Percentiles rank a stretch among this genome's conserved stretches.
Evolutionary conservation across 2,113 vertebrate species (phyloP).

Genomic region (Zingel zingel): DNA sequence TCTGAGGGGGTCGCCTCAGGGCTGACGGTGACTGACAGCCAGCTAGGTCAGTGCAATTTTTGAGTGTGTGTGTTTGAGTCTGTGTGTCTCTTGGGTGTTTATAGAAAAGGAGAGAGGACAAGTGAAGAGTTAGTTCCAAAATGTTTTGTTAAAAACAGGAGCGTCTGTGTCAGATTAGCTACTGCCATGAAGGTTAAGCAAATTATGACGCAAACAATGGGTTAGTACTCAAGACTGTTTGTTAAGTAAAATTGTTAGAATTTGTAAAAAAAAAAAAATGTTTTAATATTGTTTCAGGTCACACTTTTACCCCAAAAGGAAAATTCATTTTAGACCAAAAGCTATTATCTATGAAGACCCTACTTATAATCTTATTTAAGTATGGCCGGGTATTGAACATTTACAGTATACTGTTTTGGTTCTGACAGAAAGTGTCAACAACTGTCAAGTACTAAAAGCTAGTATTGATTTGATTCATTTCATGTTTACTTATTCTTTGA

Average conservation of each 20-base stretch:
- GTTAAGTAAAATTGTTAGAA: background rate
- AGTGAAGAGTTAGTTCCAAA: background rate
- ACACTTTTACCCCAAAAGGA: background rate
- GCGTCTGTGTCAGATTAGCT: background rate
- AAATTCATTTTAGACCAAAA: background rate
- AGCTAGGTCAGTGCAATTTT: slow-evolving; percentile 36
- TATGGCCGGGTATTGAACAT: background rate
- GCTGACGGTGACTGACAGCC: slow-evolving; percentile 66
- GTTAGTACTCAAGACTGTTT: background rate
- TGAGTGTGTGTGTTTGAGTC: background rate
- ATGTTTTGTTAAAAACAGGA: background rate
- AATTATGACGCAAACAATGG: background rate
- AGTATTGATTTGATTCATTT: background rate
- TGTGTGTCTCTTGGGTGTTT: background rate
- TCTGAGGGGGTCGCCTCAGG: slow-evolving; percentile 52
- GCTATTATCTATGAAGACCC: background rate
- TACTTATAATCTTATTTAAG: too few relatives aligned
- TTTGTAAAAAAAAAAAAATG: background rate
- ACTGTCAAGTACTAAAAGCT: too few relatives aligned
- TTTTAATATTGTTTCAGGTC: background rate
- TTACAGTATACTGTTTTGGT: too few relatives aligned
- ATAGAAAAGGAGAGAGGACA: background rate
- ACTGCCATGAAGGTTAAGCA: background rate
- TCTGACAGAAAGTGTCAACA: too few relatives aligned
- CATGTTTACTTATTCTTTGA: background rate